Conservation (phyloP, 2,797 vertebrate species). For the Micropoecilia bifurca region DNA sequence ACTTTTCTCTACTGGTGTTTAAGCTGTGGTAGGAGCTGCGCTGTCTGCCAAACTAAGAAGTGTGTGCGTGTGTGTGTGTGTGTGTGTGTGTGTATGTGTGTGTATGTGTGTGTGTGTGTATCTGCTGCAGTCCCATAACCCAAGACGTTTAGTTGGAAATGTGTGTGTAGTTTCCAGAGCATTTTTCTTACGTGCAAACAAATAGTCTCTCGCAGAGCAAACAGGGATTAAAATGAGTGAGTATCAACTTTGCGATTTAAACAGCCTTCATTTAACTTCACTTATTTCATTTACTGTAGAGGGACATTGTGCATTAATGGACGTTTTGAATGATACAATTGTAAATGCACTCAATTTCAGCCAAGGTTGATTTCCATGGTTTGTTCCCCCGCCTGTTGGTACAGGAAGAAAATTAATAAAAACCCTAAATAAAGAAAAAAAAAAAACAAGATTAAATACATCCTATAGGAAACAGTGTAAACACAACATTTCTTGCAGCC, state of each 20-base stretch:
- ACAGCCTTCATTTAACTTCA: background rate
- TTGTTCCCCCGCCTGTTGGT: background rate
- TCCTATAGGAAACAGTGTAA: background rate
- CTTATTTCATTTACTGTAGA: background rate
- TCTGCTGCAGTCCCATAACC: background rate
- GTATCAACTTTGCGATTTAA: background rate
- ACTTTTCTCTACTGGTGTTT: background rate
- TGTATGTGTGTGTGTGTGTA: background rate
- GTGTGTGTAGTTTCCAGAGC: background rate
- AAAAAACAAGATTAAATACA: background rate
- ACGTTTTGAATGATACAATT: background rate
- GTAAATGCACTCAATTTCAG: background rate
- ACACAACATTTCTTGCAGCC: background rate
- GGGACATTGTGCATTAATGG: background rate
- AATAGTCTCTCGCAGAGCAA: background rate
- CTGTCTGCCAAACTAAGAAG: background rate
- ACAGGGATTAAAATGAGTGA: background rate
- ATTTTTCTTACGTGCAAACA: background rate
- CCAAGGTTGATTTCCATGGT: background rate
- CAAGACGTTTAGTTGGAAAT: background rate
- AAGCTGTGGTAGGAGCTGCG: background rate
- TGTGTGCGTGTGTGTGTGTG: background rate
- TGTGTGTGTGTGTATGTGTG: background rate
- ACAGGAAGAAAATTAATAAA: background rate
- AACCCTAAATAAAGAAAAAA: background rate